phyloP scores from a whole-genome alignment of 2,797 vertebrate genomes.

The Nyctibius grandis region DNA sequence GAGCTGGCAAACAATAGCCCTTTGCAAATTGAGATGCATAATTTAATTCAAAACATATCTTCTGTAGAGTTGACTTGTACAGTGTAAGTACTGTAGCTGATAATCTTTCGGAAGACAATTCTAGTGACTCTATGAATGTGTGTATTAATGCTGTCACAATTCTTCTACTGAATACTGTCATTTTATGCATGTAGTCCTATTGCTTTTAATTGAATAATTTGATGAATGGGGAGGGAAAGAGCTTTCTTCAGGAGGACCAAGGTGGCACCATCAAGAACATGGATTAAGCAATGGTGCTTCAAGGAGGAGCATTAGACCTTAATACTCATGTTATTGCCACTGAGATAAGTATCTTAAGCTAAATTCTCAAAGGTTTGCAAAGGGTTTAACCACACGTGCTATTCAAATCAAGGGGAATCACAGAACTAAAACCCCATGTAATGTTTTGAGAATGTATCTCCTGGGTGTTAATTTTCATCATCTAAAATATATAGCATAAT shows the following conservation, averaged over 20 bases:
- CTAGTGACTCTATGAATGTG: background rate
- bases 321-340: background rate
- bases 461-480: conserved; percentile 59
- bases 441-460: conserved; percentile 43
- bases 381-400: background rate
- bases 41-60: background rate
- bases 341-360: background rate
- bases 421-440: conserved; percentile 38
- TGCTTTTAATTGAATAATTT: background rate
- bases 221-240: background rate
- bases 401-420: conserved; percentile 22
- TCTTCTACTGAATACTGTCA: background rate
- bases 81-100: background rate
- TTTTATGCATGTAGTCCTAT: background rate
- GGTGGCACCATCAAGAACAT: background rate
- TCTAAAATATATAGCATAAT: conserved; percentile 63
- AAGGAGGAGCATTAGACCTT: conserved; percentile 1
- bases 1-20: background rate
- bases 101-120: background rate
- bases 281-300: conserved; percentile 1
- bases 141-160: background rate
- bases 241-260: background rate
- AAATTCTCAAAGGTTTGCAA: conserved; percentile 16
- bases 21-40: background rate
- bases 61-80: background rate